Conservation (phyloP, 2,113 vertebrate species). For the Chrysochloris asiatica region DNA sequence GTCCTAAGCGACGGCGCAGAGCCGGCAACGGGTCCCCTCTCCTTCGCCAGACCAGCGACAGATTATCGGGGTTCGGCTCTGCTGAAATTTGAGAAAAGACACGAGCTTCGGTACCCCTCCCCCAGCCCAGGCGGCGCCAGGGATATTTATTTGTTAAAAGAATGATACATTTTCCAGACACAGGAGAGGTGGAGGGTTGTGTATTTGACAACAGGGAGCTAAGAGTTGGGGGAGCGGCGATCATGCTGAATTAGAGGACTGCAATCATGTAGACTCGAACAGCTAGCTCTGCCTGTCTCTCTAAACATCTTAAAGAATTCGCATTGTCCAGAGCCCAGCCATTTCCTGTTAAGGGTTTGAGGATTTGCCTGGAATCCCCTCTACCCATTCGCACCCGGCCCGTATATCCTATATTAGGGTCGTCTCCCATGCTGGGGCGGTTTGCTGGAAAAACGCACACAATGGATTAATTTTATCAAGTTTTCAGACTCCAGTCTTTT, state of each 20-base stretch:
- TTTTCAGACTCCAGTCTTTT: slow-evolving; percentile 36
- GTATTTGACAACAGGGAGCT: background rate
- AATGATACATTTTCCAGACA: slow-evolving; percentile 49
- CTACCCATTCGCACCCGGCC: background rate
- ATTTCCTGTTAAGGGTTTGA: slow-evolving; percentile 69
- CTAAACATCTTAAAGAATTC: slow-evolving; percentile 60
- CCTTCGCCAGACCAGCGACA: background rate
- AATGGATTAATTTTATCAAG: background rate
- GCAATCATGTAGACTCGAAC: slow-evolving; percentile 20
- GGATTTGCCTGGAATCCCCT: background rate
- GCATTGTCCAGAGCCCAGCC: slow-evolving; percentile 50
- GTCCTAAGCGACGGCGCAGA: accelerated
- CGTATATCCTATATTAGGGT: background rate
- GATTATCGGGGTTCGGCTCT: background rate
- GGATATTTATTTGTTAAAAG: slow-evolving; percentile 47
- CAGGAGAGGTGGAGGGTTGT: background rate
- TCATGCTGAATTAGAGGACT: slow-evolving; percentile 43
- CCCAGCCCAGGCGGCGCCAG: background rate
- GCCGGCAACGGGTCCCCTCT: background rate
- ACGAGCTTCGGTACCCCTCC: background rate
- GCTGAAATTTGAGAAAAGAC: background rate
- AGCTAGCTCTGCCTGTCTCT: slow-evolving; percentile 33
- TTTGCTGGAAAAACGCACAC: background rate
- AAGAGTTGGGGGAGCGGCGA: slow-evolving; percentile 5
- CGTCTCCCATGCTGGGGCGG: background rate